Base-by-base conservation (phyloP, 2,888 invertebrate genomes). In the Salpingus planirostris region DNA sequence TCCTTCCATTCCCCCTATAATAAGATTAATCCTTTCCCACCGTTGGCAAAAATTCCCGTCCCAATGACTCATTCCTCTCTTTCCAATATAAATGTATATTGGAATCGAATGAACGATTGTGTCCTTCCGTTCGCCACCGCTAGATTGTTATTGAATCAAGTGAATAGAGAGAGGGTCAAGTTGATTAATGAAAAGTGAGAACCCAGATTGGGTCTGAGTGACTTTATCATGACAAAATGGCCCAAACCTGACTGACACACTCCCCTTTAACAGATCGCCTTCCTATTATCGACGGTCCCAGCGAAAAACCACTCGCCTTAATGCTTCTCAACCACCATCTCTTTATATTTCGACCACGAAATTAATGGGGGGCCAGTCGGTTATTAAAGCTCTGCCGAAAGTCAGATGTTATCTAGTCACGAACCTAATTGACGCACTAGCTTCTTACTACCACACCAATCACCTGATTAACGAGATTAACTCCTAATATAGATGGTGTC, bases 31-130 rank as follows among this genome's bases (percentile, higher is more conserved):
- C 36, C 37, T 15, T 22, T 23, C 13, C 22, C 10, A 15, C 8
- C 13, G 14, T 8, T 6, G 28, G 11, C 13, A 14, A 23, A 14
- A 10, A 29, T 4, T 21, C 32, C 21, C 36, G n/a, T 29, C 12
- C 22, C 38, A n/a, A 26, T 43, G 43, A 50, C 38, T 44, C 46
- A 52, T 42, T 41, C 43, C 33, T 24, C n/a, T n/a, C 37, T 45
- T 44, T 46, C 38, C 45, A 44, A 52, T 52, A 54, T 54, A 54
- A 54, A 54, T 55, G 50, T 54, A 53, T 54, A 52, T 54, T 44
- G 47, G 50, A 49, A 50, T 44, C 45, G 45, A 53, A 53, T 47
- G 44, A 46, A 44, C 46, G 49, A 52, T 52, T 47, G 43, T 44
- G 35, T 18, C 18, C 5, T 18, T 18, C 18, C 8, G 18, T 8